A percentile compares a stretch with the other conserved stretches of the same genome.
Evolutionary conservation across 2,113 vertebrate species (phyloP).

Genomic region (Crocuta crocuta): DNA sequence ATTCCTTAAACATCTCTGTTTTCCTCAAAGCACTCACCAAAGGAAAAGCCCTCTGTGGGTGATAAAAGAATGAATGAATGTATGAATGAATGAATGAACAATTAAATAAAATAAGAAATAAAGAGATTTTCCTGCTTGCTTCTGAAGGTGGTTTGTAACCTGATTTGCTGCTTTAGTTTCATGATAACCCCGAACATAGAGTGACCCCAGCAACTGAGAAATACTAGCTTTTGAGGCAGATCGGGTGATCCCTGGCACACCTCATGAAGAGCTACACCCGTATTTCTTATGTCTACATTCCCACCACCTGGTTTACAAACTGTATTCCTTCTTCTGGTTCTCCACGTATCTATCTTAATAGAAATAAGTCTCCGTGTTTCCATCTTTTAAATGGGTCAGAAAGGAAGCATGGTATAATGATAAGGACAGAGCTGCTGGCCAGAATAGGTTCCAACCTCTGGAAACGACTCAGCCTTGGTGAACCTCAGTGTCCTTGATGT

Average conservation of each 20-base stretch:
- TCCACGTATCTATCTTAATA: background rate
- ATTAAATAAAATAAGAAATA: background rate
- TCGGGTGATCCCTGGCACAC: background rate
- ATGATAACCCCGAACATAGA: background rate
- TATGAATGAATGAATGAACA: background rate
- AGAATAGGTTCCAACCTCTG: background rate
- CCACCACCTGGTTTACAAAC: background rate
- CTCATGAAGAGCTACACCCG: background rate
- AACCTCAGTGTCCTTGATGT: background rate
- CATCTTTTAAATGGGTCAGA: background rate
- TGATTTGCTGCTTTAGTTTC: background rate
- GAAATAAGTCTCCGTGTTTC: background rate
- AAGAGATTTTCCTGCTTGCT: background rate
- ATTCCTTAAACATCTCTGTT: background rate
- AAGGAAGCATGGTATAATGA: background rate
- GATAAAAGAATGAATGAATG: background rate
- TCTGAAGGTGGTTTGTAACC: background rate
- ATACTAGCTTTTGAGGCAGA: background rate
- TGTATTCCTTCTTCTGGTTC: background rate
- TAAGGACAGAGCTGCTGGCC: background rate
- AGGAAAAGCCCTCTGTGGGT: background rate
- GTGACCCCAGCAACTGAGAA: background rate
- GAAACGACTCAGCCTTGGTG: background rate
- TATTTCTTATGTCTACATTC: background rate
- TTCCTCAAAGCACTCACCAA: background rate